Percentiles rank a stretch among this genome's conserved stretches.
Conservation (phyloP, 2,113 vertebrate species). For the Brienomyrus brachyistius region DNA sequence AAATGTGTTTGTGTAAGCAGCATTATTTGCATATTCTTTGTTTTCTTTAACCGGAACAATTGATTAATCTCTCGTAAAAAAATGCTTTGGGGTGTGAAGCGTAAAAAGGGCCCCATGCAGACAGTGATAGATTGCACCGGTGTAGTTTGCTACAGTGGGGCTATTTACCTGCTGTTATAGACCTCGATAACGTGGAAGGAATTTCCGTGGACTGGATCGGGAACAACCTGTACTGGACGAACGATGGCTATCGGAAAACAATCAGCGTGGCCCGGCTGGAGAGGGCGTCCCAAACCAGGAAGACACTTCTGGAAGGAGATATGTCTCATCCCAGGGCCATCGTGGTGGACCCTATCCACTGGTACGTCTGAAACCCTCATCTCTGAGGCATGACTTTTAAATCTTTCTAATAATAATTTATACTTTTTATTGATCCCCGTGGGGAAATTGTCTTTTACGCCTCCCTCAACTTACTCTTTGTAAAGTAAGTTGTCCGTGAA, state of each 20-base stretch:
- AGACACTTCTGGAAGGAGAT: conserved; percentile 73
- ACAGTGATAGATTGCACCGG: conserved; percentile 33
- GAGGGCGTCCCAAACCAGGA: conserved; percentile 71
- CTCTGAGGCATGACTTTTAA: background rate
- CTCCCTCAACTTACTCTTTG: too few relatives aligned
- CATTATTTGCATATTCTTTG: conserved; percentile 27
- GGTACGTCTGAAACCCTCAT: conserved; percentile 50
- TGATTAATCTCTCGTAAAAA: conserved; percentile 24
- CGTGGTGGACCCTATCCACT: conserved; percentile 73
- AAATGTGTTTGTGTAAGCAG: conserved; percentile 28
- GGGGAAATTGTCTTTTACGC: too few relatives aligned
- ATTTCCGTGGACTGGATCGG: conserved; percentile 84
- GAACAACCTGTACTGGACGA: conserved; percentile 81
- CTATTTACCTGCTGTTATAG: conserved; percentile 43
- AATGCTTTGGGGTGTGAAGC: conserved; percentile 25
- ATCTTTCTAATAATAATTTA: background rate
- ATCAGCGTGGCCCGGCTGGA: conserved; percentile 75
- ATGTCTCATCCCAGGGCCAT: conserved; percentile 83
- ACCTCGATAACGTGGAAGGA: conserved; percentile 79
- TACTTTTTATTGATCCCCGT: too few relatives aligned
- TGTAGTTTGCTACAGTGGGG: conserved; percentile 18
- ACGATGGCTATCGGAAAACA: conserved; percentile 73
- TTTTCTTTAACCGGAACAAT: conserved; percentile 1
- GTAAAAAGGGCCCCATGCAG: conserved; percentile 11
- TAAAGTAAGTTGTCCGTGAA: too few relatives aligned